phyloP scores from a whole-genome alignment of 2,113 vertebrate genomes.

The Phyllostomus discolor region DNA sequence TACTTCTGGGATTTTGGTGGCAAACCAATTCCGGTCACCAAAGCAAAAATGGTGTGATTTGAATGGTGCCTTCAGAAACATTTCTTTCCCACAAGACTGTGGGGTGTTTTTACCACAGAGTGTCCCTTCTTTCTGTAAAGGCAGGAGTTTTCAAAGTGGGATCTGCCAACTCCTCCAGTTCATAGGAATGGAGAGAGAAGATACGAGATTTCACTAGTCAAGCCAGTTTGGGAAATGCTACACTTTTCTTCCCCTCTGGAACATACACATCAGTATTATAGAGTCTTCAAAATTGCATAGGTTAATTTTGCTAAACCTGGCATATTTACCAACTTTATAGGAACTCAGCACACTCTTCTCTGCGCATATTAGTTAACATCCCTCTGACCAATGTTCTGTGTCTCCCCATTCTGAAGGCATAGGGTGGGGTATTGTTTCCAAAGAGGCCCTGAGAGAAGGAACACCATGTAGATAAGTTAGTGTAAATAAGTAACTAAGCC shows the following conservation, averaged over 20 bases:
- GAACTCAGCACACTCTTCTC: neutral
- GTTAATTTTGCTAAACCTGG: neutral
- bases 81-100: neutral
- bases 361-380: neutral
- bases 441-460: neutral
- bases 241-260: neutral
- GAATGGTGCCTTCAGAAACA: neutral
- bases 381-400: neutral
- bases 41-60: neutral
- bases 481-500: neutral
- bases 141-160: neutral
- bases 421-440: neutral
- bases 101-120: neutral
- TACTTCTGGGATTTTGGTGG: neutral
- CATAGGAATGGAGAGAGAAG: neutral
- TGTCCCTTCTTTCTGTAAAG: neutral
- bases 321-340: neutral
- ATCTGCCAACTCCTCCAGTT: neutral
- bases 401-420: neutral
- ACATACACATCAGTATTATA: neutral
- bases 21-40: neutral
- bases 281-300: neutral
- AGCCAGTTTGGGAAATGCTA: neutral
- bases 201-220: neutral
- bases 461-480: neutral